These are phyloP conservation scores for Ecdyonurus torrentis DNA, from an alignment of 2,888 invertebrate genomes.

Conservation along the genomic window DNA sequence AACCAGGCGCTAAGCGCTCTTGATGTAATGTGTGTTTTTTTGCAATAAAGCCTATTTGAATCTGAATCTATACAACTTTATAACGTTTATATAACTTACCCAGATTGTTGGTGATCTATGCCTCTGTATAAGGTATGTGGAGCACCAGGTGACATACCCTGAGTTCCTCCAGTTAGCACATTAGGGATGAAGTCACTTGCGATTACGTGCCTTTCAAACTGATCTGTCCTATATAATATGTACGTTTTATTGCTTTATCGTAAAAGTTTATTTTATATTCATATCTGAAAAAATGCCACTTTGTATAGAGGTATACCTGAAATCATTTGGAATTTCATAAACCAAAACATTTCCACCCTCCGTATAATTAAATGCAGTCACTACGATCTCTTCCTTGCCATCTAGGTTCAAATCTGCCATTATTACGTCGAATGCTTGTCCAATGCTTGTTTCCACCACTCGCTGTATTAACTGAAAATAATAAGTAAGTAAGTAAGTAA, in stretches of 20 bases:
- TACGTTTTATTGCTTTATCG: slow-evolving; percentile 8
- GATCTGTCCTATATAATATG: too few relatives aligned
- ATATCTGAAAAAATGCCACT: too few relatives aligned
- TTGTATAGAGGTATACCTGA: too few relatives aligned
- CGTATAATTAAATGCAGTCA: slow-evolving; percentile 16
- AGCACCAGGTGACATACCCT: slow-evolving; percentile 19
- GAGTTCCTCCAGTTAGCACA: slow-evolving; percentile 15
- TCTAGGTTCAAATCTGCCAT: slow-evolving; percentile 19
- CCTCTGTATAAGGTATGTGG: slow-evolving; percentile 17
- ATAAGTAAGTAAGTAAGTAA: background rate
- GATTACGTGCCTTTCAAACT: slow-evolving; percentile 13
- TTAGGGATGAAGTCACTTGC: slow-evolving; percentile 18
- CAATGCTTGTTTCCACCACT: slow-evolving; percentile 5
- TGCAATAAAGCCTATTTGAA: too few relatives aligned
- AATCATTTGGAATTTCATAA: slow-evolving; percentile 17
- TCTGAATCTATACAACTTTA: too few relatives aligned
- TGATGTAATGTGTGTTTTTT: too few relatives aligned
- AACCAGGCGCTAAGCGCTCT: too few relatives aligned
- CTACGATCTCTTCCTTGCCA: slow-evolving; percentile 17
- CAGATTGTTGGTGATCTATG: slow-evolving; percentile 15
- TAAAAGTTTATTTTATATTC: too few relatives aligned
- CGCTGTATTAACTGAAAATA: background rate
- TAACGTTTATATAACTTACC: too few relatives aligned
- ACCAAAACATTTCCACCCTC: slow-evolving; percentile 16
- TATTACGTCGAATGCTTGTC: slow-evolving; percentile 19